These are phyloP conservation scores for Cynopterus brachyotis DNA, from an alignment of 2,113 vertebrate genomes.

Conservation along the genomic window DNA sequence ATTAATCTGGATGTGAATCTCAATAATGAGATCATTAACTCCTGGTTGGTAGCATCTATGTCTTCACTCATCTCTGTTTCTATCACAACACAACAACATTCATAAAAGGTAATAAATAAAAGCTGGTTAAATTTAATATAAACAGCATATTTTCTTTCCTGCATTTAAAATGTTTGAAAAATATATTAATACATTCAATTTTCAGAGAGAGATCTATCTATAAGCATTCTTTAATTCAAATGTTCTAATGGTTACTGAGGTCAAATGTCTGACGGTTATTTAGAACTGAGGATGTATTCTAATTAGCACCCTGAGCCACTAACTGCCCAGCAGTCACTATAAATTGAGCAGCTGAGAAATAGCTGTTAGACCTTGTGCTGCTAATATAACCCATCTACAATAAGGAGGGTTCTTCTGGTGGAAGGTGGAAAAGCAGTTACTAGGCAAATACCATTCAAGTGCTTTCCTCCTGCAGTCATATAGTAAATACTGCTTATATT, in stretches of 20 bases:
- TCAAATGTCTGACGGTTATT: neutral
- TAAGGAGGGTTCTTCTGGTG: neutral
- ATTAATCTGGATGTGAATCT: neutral
- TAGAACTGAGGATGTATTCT: neutral
- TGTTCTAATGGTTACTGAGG: neutral
- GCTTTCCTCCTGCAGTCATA: neutral
- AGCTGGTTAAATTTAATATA: neutral
- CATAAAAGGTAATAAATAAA: neutral
- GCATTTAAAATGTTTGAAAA: conserved; percentile 9
- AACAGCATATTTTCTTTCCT: neutral
- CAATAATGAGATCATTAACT: neutral
- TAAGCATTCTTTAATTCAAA: neutral
- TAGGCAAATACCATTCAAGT: neutral
- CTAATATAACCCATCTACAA: neutral
- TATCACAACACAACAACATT: neutral
- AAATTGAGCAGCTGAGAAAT: neutral
- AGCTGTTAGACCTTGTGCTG: neutral
- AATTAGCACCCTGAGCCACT: neutral
- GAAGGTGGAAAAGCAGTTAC: neutral
- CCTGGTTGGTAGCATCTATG: neutral
- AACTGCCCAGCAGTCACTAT: neutral
- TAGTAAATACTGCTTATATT: neutral
- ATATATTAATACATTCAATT: neutral
- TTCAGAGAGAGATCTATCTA: neutral
- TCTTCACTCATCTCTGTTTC: neutral